These are phyloP conservation scores for Lepisosteus osseus DNA, from an alignment of 2,113 vertebrate genomes.

Conservation along the genomic window DNA sequence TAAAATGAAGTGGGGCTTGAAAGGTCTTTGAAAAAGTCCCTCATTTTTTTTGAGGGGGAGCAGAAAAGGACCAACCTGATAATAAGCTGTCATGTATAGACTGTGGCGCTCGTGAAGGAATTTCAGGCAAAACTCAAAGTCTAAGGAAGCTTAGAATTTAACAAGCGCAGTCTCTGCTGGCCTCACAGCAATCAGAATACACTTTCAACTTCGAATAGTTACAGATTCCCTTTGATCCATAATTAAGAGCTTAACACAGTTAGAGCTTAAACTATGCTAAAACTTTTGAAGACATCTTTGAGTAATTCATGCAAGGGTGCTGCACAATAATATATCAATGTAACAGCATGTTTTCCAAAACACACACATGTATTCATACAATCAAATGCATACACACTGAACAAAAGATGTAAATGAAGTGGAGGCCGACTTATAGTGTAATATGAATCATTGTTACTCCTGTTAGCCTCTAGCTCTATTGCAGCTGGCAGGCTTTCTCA, in stretches of 20 bases:
- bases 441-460: neutral
- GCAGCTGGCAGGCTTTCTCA: neutral
- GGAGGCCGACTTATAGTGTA: neutral
- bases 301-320: neutral
- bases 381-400: no score
- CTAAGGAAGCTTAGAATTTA: slow-evolving; percentile 11
- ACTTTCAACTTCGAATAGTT: slow-evolving; percentile 25
- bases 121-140: slow-evolving; percentile 24
- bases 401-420: neutral
- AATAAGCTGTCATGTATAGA: slow-evolving; percentile 25
- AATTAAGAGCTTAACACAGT: slow-evolving; percentile 12
- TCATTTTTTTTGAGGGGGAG: neutral
- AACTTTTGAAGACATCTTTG: neutral
- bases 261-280: neutral
- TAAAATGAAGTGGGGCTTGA: slow-evolving; percentile 15
- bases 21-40: slow-evolving; percentile 5
- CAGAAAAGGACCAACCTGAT: slow-evolving; percentile 18
- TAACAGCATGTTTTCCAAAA: no score
- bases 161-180: slow-evolving; percentile 4
- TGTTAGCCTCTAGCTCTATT: neutral
- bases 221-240: slow-evolving; percentile 28
- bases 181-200: slow-evolving; percentile 6
- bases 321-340: neutral
- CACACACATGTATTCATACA: no score
- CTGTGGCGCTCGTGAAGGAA: slow-evolving; percentile 18